Base-by-base conservation (phyloP, 2,888 invertebrate genomes). In the Trachelus iudaicus region DNA sequence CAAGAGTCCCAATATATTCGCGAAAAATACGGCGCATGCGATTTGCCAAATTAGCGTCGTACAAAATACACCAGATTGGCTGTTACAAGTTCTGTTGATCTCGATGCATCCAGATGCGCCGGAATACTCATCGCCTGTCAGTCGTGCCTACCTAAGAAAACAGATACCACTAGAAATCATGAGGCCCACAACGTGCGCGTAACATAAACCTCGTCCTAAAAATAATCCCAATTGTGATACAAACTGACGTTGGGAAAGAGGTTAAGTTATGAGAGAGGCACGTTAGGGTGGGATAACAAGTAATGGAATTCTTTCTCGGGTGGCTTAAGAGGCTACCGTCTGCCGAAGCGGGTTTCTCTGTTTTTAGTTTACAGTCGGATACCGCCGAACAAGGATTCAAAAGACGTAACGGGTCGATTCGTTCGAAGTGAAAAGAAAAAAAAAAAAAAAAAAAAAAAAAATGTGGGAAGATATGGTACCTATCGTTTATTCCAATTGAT, bases 171-270 rank as follows among this genome's bases (percentile, higher is more conserved):
- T 69, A 68, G 3, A 79, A 78, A 77, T 81, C 69, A 74, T 40
- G 73, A 69, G 73, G 73, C 69, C 56, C 75, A 76, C 79, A 78
- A 78, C 80, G 34, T 79, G 75, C 73, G 73, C 73, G 78, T 78
- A 79, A 79, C 77, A 75, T 83, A 85, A 84, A 80, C 81, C 75
- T 56, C 40, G 74, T 73, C 77, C 83, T 82, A 84, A 81, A 83
- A 84, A 84, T 85, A 85, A 80, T 79, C 75, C 68, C 69, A 79
- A 83, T 83, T 82, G 77, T 82, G 75, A 84, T 84, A 78, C 13
- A 69, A 68, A 71, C 31, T 34, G 37, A 23, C 34, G 15, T 75
- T 31, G 15, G 75, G 69, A 79, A 77, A 75, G 81, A 79, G 73
- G 73, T 76, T 37, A 76, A 35, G 12, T 35, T 35, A 35, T 35